phyloP scores from a whole-genome alignment of 2,113 vertebrate species.

The Ciconia maguari region DNA sequence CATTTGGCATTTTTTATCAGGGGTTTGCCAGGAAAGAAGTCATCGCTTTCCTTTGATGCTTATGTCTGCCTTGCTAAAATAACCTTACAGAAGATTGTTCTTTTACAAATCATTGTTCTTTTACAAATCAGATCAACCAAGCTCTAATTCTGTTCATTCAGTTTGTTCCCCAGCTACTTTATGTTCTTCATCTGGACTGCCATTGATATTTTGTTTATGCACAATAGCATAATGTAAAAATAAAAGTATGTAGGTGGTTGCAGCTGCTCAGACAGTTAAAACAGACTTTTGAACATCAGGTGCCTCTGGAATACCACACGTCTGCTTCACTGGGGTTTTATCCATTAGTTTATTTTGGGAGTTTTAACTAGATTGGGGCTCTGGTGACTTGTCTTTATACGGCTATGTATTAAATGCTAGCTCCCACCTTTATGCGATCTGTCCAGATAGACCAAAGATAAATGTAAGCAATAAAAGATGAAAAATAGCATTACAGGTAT shows the following conservation, averaged over 20 bases:
- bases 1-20: neutral
- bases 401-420: neutral
- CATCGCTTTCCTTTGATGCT: neutral
- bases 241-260: neutral
- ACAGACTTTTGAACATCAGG: neutral
- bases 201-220: neutral
- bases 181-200: neutral
- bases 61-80: neutral
- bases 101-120: neutral
- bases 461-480: neutral
- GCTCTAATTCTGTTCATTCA: neutral
- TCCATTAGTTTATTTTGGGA: neutral
- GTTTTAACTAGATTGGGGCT: neutral
- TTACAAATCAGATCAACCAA: neutral
- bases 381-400: neutral
- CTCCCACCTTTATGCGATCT: neutral
- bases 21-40: neutral
- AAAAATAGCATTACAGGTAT: neutral
- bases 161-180: neutral
- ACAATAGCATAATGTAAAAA: neutral
- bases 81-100: neutral
- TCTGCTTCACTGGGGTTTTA: neutral
- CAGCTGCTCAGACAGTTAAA: neutral
- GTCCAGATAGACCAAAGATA: neutral
- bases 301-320: fast-evolving